Evolutionary conservation across 2,888 invertebrate species (phyloP), one percentile per base, ranked within the genome.

Genomic region (Torymus tubicola): DNA sequence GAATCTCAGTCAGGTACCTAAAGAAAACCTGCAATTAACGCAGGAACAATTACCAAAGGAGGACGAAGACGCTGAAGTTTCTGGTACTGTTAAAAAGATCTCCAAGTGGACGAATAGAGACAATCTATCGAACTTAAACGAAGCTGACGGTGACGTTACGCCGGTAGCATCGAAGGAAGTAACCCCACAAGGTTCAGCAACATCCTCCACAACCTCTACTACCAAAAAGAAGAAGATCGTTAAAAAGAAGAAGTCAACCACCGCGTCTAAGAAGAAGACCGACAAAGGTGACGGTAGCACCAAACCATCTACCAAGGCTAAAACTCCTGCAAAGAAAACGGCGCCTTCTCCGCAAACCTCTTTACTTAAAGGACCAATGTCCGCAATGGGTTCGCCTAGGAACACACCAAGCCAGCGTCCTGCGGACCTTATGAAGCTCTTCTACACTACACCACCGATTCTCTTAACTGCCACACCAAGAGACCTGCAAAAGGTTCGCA

Each of bases 401-500:
- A 87, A 85, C 61, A 80, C 85, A 0, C 87, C 89, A 0, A 61
- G 18, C 14, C 89, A 88, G 61, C 84, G 89, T 21, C 91, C 91
- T 0, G 65, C 88, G 2, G 91, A 91, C 76, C 85, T 91, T 12
- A 85, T 87, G 16, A 91, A 86, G 73, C 88, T 91, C 83, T 90
- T 91, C 77, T 91, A 91, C 63, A 90, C 89, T 3, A 91, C 90
- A 0, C 90, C 90, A 5, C 86, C 88, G 2, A 88, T 87, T 4
- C 81, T 91, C 55, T 74, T 90, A 10, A 90, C 90, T 0, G 90
- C 90, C 0, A 90, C 90, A 1, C 90, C 90, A 0, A 84, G 90
- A 2, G 90, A 90, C 75, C 84, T 90, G 16, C 87, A 89, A 0
- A 91, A 90, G 68, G 90, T 90, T 0, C 85, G 88, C 52, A 82